Conservation (phyloP, 2,888 invertebrate genomes). For the Perizoma flavofasciatum region DNA sequence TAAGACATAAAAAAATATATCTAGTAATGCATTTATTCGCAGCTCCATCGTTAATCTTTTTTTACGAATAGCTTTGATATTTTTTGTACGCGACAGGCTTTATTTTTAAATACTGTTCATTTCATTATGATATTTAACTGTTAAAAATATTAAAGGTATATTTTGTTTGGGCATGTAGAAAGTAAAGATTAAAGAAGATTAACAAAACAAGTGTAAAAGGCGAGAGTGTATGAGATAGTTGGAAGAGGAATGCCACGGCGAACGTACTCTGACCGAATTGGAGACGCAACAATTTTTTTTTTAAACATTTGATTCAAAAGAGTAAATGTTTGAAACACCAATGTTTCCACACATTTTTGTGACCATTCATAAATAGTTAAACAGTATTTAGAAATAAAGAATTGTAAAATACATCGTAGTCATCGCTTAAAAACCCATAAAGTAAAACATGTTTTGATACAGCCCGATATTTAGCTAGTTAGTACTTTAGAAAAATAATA, state of each 20-base stretch:
- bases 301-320: too few relatives aligned
- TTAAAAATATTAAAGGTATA: not conserved
- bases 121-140: not conserved
- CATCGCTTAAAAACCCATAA: conserved; percentile 28
- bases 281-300: too few relatives aligned
- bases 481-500: conserved; percentile 36
- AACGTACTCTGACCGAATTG: too few relatives aligned
- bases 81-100: conserved; percentile 18
- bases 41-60: conserved; percentile 40
- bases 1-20: conserved; percentile 56
- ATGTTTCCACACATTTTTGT: too few relatives aligned
- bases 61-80: conserved; percentile 20
- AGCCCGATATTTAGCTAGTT: conserved; percentile 27
- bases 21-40: conserved; percentile 74
- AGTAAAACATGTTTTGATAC: conserved; percentile 26
- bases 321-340: too few relatives aligned
- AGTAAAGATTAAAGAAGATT: too few relatives aligned
- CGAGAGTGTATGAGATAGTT: too few relatives aligned
- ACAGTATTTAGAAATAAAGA: conserved; percentile 21
- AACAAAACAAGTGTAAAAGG: too few relatives aligned
- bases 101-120: conserved; percentile 26
- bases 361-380: not conserved
- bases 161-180: too few relatives aligned
- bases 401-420: conserved; percentile 10
- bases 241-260: too few relatives aligned